Percentiles rank a stretch among this genome's conserved stretches.
phyloP scores from a whole-genome alignment of 1,140 invertebrate genomes.

The Brachionus rubens region DNA sequence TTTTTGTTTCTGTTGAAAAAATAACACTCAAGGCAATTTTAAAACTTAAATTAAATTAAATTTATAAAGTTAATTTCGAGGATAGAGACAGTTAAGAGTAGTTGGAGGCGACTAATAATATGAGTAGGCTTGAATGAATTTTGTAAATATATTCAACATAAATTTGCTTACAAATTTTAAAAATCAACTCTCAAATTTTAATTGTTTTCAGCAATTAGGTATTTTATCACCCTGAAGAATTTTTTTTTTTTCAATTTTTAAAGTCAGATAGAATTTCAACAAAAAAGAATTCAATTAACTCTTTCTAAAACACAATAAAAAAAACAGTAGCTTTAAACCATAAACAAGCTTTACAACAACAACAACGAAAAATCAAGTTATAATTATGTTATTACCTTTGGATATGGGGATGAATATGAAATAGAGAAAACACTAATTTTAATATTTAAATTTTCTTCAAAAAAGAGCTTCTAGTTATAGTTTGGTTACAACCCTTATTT shows the following conservation, averaged over 20 bases:
- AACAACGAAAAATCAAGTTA: conserved; percentile 41
- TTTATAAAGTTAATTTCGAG: no score
- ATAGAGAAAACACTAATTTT: conserved; percentile 36
- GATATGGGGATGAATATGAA: conserved; percentile 21
- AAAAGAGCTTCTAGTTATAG: conserved; percentile 23
- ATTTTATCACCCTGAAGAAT: conserved; percentile 17
- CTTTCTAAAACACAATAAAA: not conserved
- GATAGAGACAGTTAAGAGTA: no score
- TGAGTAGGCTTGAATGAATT: no score
- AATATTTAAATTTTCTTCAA: conserved; percentile 17
- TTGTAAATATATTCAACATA: no score
- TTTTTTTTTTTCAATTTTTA: not conserved
- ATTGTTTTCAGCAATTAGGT: no score
- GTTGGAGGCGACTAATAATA: no score
- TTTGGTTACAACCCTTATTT: conserved; percentile 14
- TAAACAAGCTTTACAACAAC: conserved; percentile 36
- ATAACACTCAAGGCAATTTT: no score
- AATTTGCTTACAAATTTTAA: no score
- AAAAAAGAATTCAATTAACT: conserved; percentile 21
- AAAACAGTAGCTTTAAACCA: conserved; percentile 27
- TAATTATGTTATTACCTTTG: conserved; percentile 45
- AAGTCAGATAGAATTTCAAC: conserved; percentile 23
- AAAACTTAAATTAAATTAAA: not conserved
- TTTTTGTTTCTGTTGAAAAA: no score
- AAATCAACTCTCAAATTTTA: no score